Evolutionary conservation across 2,797 vertebrate species (phyloP).

Genomic region (Phoxinus dragarum): DNA sequence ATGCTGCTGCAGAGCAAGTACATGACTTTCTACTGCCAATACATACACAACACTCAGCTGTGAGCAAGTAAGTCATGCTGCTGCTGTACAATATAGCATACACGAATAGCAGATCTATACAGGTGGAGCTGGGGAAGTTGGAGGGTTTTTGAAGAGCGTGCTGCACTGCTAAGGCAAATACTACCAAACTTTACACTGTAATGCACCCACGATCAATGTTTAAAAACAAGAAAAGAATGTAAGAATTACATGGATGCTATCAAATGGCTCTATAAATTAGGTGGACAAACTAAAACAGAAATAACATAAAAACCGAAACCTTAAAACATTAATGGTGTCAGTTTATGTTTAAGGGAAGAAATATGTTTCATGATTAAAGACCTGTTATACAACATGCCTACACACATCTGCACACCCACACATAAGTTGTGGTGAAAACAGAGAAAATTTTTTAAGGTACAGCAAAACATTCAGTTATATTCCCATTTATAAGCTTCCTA

Average conservation of each 20-base stretch:
- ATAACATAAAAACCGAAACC: background rate
- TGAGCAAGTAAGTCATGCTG: too few relatives aligned
- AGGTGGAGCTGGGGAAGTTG: too few relatives aligned
- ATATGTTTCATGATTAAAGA: slow-evolving; percentile 39
- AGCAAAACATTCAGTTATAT: background rate
- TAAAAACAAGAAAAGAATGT: background rate
- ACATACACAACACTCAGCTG: too few relatives aligned
- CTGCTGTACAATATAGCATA: too few relatives aligned
- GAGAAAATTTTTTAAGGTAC: background rate
- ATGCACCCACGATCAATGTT: background rate
- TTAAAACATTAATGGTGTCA: background rate
- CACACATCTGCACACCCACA: slow-evolving; percentile 39
- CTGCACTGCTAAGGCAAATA: too few relatives aligned
- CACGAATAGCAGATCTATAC: too few relatives aligned
- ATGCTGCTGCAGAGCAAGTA: too few relatives aligned
- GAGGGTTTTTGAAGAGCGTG: too few relatives aligned
- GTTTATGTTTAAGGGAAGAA: slow-evolving; percentile 9
- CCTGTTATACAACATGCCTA: slow-evolving; percentile 50
- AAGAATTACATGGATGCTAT: too few relatives aligned
- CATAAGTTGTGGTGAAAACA: background rate
- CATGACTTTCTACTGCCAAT: too few relatives aligned
- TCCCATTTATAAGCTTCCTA: background rate
- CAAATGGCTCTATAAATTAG: background rate
- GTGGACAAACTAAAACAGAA: background rate
- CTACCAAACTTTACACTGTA: background rate